A percentile compares a stretch with the other conserved stretches of the same genome.
phyloP scores from a whole-genome alignment of 2,888 invertebrate species.

The Marronus borbonicus region DNA sequence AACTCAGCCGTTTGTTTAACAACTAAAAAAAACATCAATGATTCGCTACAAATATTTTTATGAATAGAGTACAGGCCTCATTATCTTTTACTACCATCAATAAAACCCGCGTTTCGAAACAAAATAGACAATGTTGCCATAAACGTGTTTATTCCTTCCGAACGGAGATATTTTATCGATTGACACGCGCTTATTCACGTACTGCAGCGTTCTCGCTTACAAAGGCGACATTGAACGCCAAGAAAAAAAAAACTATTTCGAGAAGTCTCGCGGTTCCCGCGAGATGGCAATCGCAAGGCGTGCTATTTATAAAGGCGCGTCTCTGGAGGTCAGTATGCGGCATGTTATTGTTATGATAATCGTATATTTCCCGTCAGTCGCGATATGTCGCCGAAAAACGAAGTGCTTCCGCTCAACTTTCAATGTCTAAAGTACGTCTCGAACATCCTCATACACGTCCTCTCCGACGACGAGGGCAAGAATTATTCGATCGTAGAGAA shows the following conservation, averaged over 20 bases:
- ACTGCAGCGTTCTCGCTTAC: background rate
- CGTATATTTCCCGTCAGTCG: slow-evolving; percentile 28
- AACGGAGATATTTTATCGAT: slow-evolving; percentile 28
- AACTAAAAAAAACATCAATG: too few species aligned
- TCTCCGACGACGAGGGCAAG: slow-evolving; percentile 75
- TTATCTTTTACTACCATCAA: background rate
- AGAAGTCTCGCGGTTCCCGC: slow-evolving; percentile 10
- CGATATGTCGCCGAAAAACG: slow-evolving; percentile 78
- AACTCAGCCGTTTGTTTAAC: background rate
- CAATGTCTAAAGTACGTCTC: slow-evolving; percentile 76
- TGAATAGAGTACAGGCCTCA: too few species aligned
- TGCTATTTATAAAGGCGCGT: slow-evolving; percentile 37
- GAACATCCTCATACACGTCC: slow-evolving; percentile 76
- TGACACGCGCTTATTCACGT: background rate
- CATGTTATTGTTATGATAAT: slow-evolving; percentile 49
- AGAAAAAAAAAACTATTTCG: slow-evolving; percentile 24
- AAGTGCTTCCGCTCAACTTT: slow-evolving; percentile 75
- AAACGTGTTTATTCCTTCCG: background rate
- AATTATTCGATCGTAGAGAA: slow-evolving; percentile 70
- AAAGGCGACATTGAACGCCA: slow-evolving; percentile 39
- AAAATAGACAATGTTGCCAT: background rate
- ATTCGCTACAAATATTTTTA: too few species aligned
- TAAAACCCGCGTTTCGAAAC: background rate
- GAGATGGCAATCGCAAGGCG: slow-evolving; percentile 39
- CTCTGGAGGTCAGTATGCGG: slow-evolving; percentile 44